Evolutionary conservation across 1,140 invertebrate species (phyloP).

Genomic region (Planococcus citri): DNA sequence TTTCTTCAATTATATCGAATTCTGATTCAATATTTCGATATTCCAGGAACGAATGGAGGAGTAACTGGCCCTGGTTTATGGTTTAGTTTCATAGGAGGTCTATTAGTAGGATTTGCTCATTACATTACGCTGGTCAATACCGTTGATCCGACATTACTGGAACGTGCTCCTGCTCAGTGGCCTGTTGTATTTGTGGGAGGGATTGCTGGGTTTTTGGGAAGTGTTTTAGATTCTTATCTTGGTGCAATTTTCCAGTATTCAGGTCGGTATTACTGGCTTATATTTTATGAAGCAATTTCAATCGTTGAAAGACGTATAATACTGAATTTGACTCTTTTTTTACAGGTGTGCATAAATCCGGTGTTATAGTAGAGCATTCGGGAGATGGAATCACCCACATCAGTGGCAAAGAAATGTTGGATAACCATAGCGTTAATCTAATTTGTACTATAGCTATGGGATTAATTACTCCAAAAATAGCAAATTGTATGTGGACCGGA

Average conservation of each 20-base stretch:
- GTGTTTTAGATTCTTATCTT: constrained; percentile 67
- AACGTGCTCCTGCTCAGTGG: constrained; percentile 61
- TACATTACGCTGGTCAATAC: constrained; percentile 54
- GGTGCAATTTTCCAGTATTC: constrained; percentile 78
- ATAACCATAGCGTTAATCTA: constrained; percentile 84
- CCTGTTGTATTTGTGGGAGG: constrained; percentile 59
- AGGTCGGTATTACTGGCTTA: constrained; percentile 39
- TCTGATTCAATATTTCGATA: too few species aligned
- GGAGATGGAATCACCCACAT: constrained; percentile 61
- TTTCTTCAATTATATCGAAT: not conserved
- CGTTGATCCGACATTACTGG: constrained; percentile 43
- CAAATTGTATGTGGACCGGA: constrained; percentile 48
- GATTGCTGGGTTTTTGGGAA: constrained; percentile 62
- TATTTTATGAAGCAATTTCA: not conserved
- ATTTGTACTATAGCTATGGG: constrained; percentile 64
- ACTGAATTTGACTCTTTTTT: constrained; percentile 25
- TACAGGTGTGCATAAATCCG: constrained; percentile 53
- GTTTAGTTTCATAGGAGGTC: constrained; percentile 59
- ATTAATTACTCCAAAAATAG: constrained; percentile 55
- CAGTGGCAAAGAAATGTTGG: constrained; percentile 60
- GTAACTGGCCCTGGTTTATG: constrained; percentile 56
- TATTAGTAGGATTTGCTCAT: constrained; percentile 57
- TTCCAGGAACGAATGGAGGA: constrained; percentile 70
- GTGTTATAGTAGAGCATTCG: constrained; percentile 59
- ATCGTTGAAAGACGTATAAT: not conserved